Evolutionary conservation across 1,140 invertebrate genomes (phyloP), one percentile per base, ranked within the genome.

Genomic region (Bombus huntii): DNA sequence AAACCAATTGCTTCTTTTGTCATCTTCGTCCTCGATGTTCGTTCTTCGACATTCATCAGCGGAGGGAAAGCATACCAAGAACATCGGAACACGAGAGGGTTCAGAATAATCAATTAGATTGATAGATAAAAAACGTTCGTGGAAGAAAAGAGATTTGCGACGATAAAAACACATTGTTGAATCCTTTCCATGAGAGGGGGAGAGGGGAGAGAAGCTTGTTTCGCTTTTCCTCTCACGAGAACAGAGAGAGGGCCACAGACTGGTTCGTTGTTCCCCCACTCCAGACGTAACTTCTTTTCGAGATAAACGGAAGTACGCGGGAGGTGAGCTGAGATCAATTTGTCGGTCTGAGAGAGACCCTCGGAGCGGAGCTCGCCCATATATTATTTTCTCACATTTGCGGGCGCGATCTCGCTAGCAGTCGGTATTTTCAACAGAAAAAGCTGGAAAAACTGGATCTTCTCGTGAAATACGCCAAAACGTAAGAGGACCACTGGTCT

Each of bases 241-340:
- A 65, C 39, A 53, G 76, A 85, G 68, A 39, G 62, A 77, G 66
- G 68, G 72, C 47, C 47, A 53, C 76, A 85, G 83, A 85, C 77
- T 87, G 83, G 84, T 70, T 83, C 83, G 87, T 78, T 89, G 87
- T 83, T 88, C 79, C 79, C 47, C 66, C 72, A 42, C 68, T 79
- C 87, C 76, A 42, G 78, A 68, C 76, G 74, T 83, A 86, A 42
- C 39, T 77, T 89, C 83, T 47, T 68, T 72, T 47, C 42, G 47
- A 42, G 31, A 80, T 72, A 37, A 47, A 62, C 83, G 75, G 79
- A 80, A 80, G 65, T 65, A 82, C 75, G 83, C 77, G 59, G 79
- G 59, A 82, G 70, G 78, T 85, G 86, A 79, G 86, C 78, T 90
- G 89, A 90, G 89, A 90, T 90, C 89, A 90, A 90, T 90, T 90